Conservation (phyloP, 2,113 vertebrate species). For the Ammodytes marinus region DNA sequence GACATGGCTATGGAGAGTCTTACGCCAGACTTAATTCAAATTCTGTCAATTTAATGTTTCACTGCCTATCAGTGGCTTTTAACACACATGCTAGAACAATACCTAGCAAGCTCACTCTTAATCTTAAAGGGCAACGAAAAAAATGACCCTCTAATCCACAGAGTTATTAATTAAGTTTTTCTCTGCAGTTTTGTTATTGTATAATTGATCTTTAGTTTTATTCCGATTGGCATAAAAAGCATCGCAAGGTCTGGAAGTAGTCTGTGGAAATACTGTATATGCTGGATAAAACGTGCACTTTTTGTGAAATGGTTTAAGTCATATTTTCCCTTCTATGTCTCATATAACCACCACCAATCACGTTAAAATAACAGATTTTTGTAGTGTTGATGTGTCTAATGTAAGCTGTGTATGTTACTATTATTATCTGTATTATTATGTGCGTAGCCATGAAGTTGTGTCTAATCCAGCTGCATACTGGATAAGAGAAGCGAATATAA, state of each 20-base stretch:
- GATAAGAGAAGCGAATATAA: too few relatives aligned
- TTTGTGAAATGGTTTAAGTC: background rate
- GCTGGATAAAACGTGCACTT: background rate
- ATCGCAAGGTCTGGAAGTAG: too few relatives aligned
- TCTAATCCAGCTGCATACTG: background rate
- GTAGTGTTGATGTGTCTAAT: background rate
- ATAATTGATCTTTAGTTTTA: too few relatives aligned
- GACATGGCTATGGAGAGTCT: background rate
- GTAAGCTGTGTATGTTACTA: background rate
- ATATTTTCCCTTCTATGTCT: background rate
- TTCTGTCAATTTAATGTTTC: background rate
- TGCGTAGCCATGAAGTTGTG: background rate
- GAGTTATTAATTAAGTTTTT: too few relatives aligned
- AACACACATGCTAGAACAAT: background rate
- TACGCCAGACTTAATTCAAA: background rate
- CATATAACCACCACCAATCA: background rate
- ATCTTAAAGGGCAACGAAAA: too few relatives aligned
- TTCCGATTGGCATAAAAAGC: too few relatives aligned
- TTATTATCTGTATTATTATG: background rate
- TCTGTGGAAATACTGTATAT: background rate
- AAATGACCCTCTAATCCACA: too few relatives aligned
- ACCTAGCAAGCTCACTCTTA: accelerated
- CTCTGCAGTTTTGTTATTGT: too few relatives aligned
- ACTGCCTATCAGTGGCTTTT: background rate
- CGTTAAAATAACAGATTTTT: background rate